These are phyloP conservation scores for Cathartes aura DNA, from an alignment of 2,113 vertebrate species.

Conservation along the genomic window DNA sequence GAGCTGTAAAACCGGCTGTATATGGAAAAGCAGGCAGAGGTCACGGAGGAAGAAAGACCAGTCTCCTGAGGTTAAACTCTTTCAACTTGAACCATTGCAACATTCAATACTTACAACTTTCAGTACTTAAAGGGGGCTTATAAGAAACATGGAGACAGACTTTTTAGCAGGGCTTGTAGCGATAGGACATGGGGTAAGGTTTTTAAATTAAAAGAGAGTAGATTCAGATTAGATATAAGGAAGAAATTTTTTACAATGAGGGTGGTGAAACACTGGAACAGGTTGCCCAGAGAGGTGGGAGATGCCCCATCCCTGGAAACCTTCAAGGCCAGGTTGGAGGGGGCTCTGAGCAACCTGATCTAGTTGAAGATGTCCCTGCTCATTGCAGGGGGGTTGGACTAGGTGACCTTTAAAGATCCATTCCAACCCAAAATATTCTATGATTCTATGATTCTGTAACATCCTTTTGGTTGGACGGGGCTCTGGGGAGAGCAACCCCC, in stretches of 20 bases:
- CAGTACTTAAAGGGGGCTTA: rapidly evolving
- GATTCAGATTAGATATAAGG: background rate
- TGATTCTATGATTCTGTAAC: too few relatives aligned
- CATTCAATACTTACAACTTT: background rate
- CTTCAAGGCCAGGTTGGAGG: rapidly evolving
- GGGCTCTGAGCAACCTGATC: background rate
- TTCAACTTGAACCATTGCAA: background rate
- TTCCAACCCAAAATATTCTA: rapidly evolving
- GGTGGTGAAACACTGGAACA: rapidly evolving
- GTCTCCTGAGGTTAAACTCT: background rate
- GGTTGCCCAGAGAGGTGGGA: background rate
- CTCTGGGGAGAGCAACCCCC: background rate
- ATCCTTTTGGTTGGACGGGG: rapidly evolving
- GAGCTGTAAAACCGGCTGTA: background rate
- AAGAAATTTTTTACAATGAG: rapidly evolving
- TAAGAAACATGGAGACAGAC: background rate
- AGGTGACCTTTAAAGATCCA: rapidly evolving
- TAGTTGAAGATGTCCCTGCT: background rate
- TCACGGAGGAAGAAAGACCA: background rate
- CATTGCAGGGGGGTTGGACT: rapidly evolving
- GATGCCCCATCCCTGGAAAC: background rate
- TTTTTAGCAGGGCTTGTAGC: background rate
- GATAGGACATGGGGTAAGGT: background rate
- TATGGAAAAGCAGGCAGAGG: background rate
- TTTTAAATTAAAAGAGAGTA: background rate